A percentile compares a stretch with the other conserved stretches of the same genome.
These are phyloP conservation scores for Leucophora obtusa DNA, from an alignment of 2,888 invertebrate species.

Conservation along the genomic window DNA sequence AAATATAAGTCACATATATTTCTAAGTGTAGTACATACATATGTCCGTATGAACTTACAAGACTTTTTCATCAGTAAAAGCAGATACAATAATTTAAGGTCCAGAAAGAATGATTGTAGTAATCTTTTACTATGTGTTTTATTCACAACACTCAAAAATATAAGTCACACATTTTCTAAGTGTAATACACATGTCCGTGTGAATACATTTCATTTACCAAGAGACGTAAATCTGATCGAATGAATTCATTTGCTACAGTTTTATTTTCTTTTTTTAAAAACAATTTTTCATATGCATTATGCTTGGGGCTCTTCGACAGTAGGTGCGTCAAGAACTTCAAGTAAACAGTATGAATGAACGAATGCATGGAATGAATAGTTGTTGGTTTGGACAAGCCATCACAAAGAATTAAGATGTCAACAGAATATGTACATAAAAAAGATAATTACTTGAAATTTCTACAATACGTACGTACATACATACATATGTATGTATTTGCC, in stretches of 20 bases:
- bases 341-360: conserved; percentile 37
- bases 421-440: conserved; percentile 57
- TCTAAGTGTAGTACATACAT: too few relatives aligned
- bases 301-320: conserved; percentile 48
- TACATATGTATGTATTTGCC: too few relatives aligned
- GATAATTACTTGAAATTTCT: conserved; percentile 59
- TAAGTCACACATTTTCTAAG: too few relatives aligned
- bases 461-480: too few relatives aligned
- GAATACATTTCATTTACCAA: conserved; percentile 49
- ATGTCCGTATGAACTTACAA: too few relatives aligned
- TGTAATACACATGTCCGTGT: conserved; percentile 36
- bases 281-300: conserved; percentile 58
- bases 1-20: too few relatives aligned
- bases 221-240: conserved; percentile 63
- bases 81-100: too few relatives aligned
- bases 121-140: too few relatives aligned
- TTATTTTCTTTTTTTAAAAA: conserved; percentile 29
- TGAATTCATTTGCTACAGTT: conserved; percentile 65
- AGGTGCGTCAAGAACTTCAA: conserved; percentile 58
- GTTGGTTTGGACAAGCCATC: conserved; percentile 56
- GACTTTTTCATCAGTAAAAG: too few relatives aligned
- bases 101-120: too few relatives aligned
- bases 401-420: conserved; percentile 64
- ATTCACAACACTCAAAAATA: too few relatives aligned
- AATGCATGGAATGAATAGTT: conserved; percentile 35